These are phyloP conservation scores for Alosa sapidissima DNA, from an alignment of 2,797 vertebrate species.

Conservation along the genomic window DNA sequence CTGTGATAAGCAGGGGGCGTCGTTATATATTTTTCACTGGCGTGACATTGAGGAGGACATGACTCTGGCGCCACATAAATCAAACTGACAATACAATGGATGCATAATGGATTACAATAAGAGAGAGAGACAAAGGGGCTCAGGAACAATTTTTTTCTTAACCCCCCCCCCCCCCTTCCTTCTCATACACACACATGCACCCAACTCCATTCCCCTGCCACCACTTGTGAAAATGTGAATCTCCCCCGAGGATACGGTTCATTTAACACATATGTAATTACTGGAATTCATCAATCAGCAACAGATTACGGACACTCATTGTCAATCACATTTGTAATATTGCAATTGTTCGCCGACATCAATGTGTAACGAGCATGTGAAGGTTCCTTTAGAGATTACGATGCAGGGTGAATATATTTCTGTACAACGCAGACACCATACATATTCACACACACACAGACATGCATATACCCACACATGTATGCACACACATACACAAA, in stretches of 20 bases:
- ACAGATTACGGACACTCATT: constrained; percentile 26
- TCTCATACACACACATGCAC: neutral
- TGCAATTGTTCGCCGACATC: neutral
- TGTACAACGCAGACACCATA: neutral
- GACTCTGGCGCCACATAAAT: constrained; percentile 75
- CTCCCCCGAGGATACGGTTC: constrained; percentile 66
- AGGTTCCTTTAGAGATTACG: neutral
- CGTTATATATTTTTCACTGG: constrained; percentile 74
- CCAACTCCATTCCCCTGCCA: constrained; percentile 33
- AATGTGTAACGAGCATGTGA: neutral
- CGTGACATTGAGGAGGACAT: constrained; percentile 74
- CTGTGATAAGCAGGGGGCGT: constrained; percentile 75
- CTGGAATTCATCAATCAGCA: constrained; percentile 71
- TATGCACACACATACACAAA: neutral
- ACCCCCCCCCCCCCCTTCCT: neutral
- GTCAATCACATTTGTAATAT: constrained; percentile 4
- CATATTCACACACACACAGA: neutral
- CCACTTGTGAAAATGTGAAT: constrained; percentile 63
- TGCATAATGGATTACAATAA: constrained; percentile 75
- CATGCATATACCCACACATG: neutral
- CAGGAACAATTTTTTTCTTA: neutral
- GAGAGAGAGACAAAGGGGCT: constrained; percentile 49
- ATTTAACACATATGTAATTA: constrained; percentile 73
- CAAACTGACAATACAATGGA: constrained; percentile 77
- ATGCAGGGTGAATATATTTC: neutral